Evolutionary conservation across 2,113 vertebrate genomes (phyloP), one percentile per base, ranked within the genome.

Genomic region (Tupaia tana): DNA sequence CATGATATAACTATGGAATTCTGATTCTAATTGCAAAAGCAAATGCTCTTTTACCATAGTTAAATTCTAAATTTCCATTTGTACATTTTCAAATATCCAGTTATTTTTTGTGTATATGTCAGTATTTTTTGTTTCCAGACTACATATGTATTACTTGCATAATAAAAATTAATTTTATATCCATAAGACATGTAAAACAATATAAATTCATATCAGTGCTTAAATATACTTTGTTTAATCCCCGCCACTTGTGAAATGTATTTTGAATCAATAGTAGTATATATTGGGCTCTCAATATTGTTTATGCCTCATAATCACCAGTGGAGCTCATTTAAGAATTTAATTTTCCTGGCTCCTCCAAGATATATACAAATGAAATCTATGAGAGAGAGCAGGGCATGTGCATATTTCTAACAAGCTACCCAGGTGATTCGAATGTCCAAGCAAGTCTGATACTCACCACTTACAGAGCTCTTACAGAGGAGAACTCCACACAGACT

Each of bases 61-160:
- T 86, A 59, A 96, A 85, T 25, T 70, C 8, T 86, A 75, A 75
- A 78, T 89, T 66, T 79, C 54, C 64, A 67, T 63, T 67, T 67
- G 10, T 24, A 29, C 54, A 58, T 71, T 95, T 90, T 83, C 34
- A 93, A 93, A 90, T 82, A 86, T 64, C 58, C 83, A 95, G 15
- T 71, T 77, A 59, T 16, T 84, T 87, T 71, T 75, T 91, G 20
- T 59, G 63, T 87, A 89, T 56, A 22, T 10, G 86, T 73, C 34
- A 84, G 0, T 89, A 52, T 71, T 95, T 94, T 88, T 20, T 20
- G 58, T 11, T 64, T 91, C 52, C 34, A 69, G 20, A 78, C 3
- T n/a, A 4, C 10, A 71, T 0, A 11, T 7, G 8, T 66, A 71
- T 88, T 64, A 74, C 27, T 34, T 93, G 64, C 52, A 22, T 64